Base-by-base conservation (phyloP, 2,113 vertebrate genomes). In the Mustela nigripes region DNA sequence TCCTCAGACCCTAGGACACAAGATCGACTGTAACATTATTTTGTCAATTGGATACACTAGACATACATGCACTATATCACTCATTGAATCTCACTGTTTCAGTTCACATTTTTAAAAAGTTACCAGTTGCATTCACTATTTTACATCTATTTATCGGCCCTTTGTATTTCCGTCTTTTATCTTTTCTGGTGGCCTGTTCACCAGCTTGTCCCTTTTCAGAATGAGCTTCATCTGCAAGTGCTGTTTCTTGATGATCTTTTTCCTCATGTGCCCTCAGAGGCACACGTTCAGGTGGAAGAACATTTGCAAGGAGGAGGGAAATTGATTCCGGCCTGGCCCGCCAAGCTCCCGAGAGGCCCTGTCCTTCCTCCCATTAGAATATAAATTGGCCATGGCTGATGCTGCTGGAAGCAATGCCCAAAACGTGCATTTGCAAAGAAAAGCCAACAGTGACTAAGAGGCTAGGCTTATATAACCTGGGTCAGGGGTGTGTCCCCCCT, bases 381-480 rank as follows among this genome's bases (percentile, higher is more conserved):
- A 97, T 96, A 98, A 97, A 98, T 97, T 90, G 97, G 88, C 42
- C 91, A 56, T 65, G 56, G 8, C 28, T 0, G 7, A 21, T 1
- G 4, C 12, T 67, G 31, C 31, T 15, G 53, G 53, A 56, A 56
- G 53, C 31, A 0, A 67, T 9, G 1, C 74, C 71, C 91, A 33
- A 96, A 91, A 96, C 0, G 91, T 96, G 97, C 21, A 4, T 48
- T 28, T 85, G 80, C 58, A 73, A 95, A 97, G 98, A 97, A 97
- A 93, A 91, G 91, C 97, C 97, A 97, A 69, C 97, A 96, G 98
- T 91, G 98, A 97, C 22, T 92, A 92, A 98, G 82, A 4, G 88
- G 73, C 31, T 0, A 42, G 81, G 80, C 94, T 98, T 97, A 95
- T 97, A 56, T 89, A 97, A 91, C 94, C 74, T 58, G 88, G 98